These are phyloP conservation scores for Drosophila atripex DNA, from an alignment of 2,888 invertebrate species.

Conservation along the genomic window DNA sequence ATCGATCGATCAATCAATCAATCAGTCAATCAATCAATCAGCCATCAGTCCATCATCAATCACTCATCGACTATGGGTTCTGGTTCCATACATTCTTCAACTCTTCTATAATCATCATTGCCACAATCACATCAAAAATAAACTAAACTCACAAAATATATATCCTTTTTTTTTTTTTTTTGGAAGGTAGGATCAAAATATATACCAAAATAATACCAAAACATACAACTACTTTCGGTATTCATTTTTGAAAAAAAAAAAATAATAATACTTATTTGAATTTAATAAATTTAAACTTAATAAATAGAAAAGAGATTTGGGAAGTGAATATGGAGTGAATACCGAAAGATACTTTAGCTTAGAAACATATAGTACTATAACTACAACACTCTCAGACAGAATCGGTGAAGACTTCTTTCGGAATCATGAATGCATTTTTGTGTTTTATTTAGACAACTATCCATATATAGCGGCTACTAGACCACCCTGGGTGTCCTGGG, in stretches of 20 bases:
- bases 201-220: not conserved
- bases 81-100: not conserved
- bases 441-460: constrained; percentile 1
- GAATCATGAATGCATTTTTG: constrained; percentile 19
- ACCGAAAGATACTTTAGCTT: not conserved
- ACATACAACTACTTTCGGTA: too few relatives aligned
- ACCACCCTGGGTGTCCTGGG: too few relatives aligned
- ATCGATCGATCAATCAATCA: constrained; percentile 26
- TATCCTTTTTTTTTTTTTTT: not conserved
- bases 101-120: not conserved
- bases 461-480: too few relatives aligned
- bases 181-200: not conserved
- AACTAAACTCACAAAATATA: not conserved
- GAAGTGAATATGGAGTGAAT: too few relatives aligned
- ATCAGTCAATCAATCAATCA: constrained; percentile 30
- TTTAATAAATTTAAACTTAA: too few relatives aligned
- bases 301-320: too few relatives aligned
- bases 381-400: constrained; percentile 21
- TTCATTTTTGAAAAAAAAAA: too few relatives aligned
- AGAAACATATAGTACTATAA: not conserved
- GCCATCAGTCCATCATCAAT: constrained; percentile 41
- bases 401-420: constrained; percentile 59
- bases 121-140: not conserved
- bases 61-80: constrained; percentile 20
- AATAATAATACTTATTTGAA: too few relatives aligned